These are phyloP conservation scores for Cantharis nigra DNA, from an alignment of 2,888 invertebrate genomes.

Conservation along the genomic window DNA sequence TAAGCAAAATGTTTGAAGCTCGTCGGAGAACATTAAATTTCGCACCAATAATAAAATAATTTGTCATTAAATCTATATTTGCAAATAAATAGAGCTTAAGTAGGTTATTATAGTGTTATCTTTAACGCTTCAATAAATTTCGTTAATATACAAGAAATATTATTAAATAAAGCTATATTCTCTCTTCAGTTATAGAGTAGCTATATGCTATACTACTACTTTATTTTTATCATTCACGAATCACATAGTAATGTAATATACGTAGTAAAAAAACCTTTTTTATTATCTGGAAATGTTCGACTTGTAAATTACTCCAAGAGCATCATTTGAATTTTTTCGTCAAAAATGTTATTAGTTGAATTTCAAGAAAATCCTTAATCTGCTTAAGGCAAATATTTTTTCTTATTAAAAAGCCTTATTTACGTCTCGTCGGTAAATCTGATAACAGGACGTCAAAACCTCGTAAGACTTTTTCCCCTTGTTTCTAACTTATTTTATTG, in stretches of 20 bases:
- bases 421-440: background rate
- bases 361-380: background rate
- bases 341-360: background rate
- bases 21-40: background rate
- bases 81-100: background rate
- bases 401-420: background rate
- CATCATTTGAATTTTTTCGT: background rate
- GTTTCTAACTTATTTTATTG: background rate
- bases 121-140: background rate
- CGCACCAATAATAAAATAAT: background rate
- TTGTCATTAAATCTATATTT: background rate
- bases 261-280: background rate
- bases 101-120: background rate
- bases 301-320: background rate
- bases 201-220: background rate
- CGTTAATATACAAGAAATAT: background rate
- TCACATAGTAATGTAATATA: background rate
- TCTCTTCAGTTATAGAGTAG: background rate
- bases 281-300: background rate
- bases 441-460: background rate
- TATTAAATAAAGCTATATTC: background rate
- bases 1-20: background rate
- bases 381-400: background rate
- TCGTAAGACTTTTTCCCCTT: background rate
- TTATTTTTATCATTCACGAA: background rate